These are phyloP conservation scores for Hydrozoanthus gracilis DNA, from an alignment of 92 coral and sea anemone species.

Conservation along the genomic window DNA sequence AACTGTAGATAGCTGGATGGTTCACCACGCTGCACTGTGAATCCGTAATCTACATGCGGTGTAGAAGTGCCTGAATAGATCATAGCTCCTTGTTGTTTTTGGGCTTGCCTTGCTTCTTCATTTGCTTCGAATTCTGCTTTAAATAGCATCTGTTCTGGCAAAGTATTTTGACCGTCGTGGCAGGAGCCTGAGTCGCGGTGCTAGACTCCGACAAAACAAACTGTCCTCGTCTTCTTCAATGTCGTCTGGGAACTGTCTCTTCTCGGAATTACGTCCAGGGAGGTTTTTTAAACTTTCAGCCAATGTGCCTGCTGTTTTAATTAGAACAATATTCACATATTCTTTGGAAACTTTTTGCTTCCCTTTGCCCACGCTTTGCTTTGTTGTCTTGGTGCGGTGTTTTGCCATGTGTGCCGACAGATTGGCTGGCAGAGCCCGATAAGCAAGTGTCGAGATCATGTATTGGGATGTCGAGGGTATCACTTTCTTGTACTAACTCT, in stretches of 20 bases:
- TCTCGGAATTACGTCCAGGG: constrained; percentile 12
- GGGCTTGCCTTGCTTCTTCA: constrained; percentile 1
- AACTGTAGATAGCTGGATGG: constrained; percentile 24
- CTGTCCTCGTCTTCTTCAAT: constrained; percentile 31
- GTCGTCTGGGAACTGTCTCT: constrained; percentile 10
- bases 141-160: constrained; percentile 23
- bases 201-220: constrained; percentile 35
- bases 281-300: constrained; percentile 27
- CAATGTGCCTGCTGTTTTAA: constrained; percentile 27
- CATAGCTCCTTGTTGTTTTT: neutral
- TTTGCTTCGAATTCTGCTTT: constrained; percentile 21
- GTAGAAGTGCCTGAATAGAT: neutral
- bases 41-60: neutral
- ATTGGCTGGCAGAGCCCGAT: too few relatives aligned
- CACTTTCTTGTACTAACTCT: neutral
- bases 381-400: constrained; percentile 22
- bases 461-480: neutral
- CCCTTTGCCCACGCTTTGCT: constrained; percentile 20
- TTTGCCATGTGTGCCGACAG: too few relatives aligned
- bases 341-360: constrained; percentile 11
- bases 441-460: neutral
- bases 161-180: constrained; percentile 35
- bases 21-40: constrained; percentile 22
- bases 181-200: constrained; percentile 35
- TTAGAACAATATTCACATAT: constrained; percentile 6